Evolutionary conservation across 1,140 invertebrate genomes (phyloP).

Genomic region (Pseudobourletiella spinata): DNA sequence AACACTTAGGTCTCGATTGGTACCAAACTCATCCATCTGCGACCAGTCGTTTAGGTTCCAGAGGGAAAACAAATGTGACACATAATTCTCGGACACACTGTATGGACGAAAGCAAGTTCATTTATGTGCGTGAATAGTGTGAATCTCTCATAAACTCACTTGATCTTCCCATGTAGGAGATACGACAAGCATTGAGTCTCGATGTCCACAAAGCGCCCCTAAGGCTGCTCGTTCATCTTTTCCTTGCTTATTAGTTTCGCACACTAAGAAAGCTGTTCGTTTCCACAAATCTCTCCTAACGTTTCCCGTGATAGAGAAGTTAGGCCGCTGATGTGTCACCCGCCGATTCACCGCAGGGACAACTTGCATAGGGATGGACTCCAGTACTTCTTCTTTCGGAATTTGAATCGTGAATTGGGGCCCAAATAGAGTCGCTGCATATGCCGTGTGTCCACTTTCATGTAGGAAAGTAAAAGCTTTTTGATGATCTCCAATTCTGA

Average conservation of each 20-base stretch:
- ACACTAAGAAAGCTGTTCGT: constrained; percentile 22
- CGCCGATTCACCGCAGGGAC: not conserved
- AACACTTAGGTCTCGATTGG: too few relatives aligned
- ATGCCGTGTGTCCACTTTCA: constrained; percentile 17
- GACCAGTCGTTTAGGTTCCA: too few relatives aligned
- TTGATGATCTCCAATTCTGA: constrained; percentile 13
- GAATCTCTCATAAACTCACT: constrained; percentile 12
- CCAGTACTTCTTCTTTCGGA: not conserved
- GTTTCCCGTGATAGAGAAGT: constrained; percentile 22
- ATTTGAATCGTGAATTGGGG: not conserved
- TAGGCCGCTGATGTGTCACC: not conserved
- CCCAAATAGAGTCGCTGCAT: constrained; percentile 13
- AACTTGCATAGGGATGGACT: not conserved
- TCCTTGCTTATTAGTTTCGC: constrained; percentile 20
- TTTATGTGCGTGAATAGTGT: too few relatives aligned
- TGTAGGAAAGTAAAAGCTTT: constrained; percentile 10
- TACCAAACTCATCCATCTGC: too few relatives aligned
- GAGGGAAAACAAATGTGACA: too few relatives aligned
- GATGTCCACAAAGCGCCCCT: constrained; percentile 29
- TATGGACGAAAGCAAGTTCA: too few relatives aligned
- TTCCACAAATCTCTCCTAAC: constrained; percentile 26
- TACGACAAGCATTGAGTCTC: constrained; percentile 24
- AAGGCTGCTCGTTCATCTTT: constrained; percentile 26
- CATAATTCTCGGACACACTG: too few relatives aligned
- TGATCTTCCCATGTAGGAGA: constrained; percentile 30